Evolutionary conservation across 2,797 vertebrate species (phyloP), one percentile per base, ranked within the genome.

Genomic region (Benthosema pterotum): DNA sequence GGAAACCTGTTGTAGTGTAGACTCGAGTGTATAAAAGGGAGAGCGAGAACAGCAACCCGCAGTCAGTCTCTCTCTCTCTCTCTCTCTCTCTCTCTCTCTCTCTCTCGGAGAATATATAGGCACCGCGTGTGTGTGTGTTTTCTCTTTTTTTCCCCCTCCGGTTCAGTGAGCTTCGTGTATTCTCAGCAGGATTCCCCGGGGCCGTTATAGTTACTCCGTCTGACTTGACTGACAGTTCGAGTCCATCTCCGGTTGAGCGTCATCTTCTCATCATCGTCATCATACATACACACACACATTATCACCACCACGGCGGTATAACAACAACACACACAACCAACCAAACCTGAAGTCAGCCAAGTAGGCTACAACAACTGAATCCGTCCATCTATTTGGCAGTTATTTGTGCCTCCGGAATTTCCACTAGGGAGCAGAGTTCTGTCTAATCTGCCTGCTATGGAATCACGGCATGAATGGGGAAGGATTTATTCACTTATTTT

Each of bases 221-320:
- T 74, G 22, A 43, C 50, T 58, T 85, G 86, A 87, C 63, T 77
- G 80, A 68, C 82, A 83, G 72, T 71, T 84, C 65, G 28, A 62
- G 65, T 59, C 75, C 61, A 3, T 67, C 65, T 64, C 49, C 22
- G 28, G 5, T 38, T 7, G 32, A 11, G 57, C 60, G 60, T 79
- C 74, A 79, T 72, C 32, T 8, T 32, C 7, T 28, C 28, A 28
- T 28, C 28, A 32, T 32, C 25, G 5, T 25, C 25, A 25, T 5
- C 25, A 25, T 5, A n/a, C n/a, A n/a, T n/a, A n/a, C n/a, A n/a
- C n/a, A n/a, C n/a, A n/a, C n/a, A n/a, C n/a, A n/a, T n/a, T n/a
- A n/a, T n/a, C 25, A 25, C 25, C 25, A 32, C 3, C 28, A 38
- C 32, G 32, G 32, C 2, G 32, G 32, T 38, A 25, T 25, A 25